Percentiles rank a stretch among this genome's conserved stretches.
Evolutionary conservation across 2,888 invertebrate species (phyloP).

Genomic region (Sipha maydis): DNA sequence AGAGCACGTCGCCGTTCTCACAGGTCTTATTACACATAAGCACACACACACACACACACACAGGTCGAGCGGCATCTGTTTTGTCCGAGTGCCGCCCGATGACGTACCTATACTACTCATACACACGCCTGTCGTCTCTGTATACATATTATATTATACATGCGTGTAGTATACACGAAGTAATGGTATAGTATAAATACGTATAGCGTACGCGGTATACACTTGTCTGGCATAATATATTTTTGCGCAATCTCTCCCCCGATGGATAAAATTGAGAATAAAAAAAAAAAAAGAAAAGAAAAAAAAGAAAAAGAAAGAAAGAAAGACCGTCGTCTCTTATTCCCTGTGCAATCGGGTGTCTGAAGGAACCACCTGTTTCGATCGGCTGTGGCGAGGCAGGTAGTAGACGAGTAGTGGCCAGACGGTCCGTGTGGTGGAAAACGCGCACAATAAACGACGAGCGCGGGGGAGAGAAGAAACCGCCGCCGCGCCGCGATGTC

Average conservation of each 20-base stretch:
- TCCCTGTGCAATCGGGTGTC: slow-evolving; percentile 44
- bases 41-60: background rate
- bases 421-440: slow-evolving; percentile 56
- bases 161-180: background rate
- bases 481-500: slow-evolving; percentile 37
- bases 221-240: slow-evolving; percentile 58
- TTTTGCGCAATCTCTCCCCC: slow-evolving; percentile 61
- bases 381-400: slow-evolving; percentile 18
- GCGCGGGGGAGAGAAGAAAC: slow-evolving; percentile 34
- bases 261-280: slow-evolving; percentile 35
- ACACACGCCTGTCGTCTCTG: background rate
- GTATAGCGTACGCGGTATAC: background rate
- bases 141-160: slow-evolving; percentile 5
- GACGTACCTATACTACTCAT: background rate
- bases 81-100: slow-evolving; percentile 43
- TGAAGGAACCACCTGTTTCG: slow-evolving; percentile 59
- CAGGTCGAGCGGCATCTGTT: slow-evolving; percentile 50
- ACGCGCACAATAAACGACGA: slow-evolving; percentile 48
- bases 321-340: slow-evolving; percentile 53
- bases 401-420: slow-evolving; percentile 35
- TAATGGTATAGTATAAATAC: slow-evolving; percentile 17
- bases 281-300: slow-evolving; percentile 14
- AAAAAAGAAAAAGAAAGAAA: slow-evolving; percentile 16
- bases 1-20: slow-evolving; percentile 28
- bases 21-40: slow-evolving; percentile 54